These are phyloP conservation scores for Nannospalax galili DNA, from an alignment of 2,113 vertebrate genomes.

Conservation along the genomic window DNA sequence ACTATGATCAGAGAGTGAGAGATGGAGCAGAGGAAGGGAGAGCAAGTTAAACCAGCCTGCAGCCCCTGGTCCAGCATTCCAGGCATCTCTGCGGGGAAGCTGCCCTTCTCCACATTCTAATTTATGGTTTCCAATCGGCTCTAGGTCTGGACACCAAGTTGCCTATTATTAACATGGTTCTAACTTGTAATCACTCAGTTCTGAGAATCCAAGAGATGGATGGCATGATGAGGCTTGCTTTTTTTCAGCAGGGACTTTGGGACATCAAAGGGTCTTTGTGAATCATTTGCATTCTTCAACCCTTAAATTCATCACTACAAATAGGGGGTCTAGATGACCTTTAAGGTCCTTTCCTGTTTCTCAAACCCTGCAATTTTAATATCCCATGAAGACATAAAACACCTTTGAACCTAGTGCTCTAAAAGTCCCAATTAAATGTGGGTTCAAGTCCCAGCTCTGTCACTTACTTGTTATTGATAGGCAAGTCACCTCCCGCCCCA, in stretches of 20 bases:
- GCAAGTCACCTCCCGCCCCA: not conserved
- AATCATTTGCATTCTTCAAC: slow-evolving; percentile 34
- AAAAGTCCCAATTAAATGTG: not conserved
- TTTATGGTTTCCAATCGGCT: not conserved
- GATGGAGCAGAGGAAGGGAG: not conserved
- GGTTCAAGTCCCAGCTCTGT: not conserved
- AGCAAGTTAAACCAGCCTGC: not conserved
- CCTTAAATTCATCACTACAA: slow-evolving; percentile 7
- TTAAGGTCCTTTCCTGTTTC: not conserved
- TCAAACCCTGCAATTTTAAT: not conserved
- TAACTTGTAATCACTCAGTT: not conserved
- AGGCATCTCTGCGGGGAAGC: not conserved
- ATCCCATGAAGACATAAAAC: not conserved
- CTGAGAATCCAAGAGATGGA: not conserved
- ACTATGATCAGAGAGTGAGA: not conserved
- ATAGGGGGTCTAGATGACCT: not conserved
- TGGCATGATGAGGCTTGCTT: not conserved
- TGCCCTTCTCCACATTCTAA: not conserved
- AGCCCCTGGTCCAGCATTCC: not conserved
- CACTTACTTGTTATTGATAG: not conserved
- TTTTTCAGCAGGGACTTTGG: slow-evolving; percentile 12
- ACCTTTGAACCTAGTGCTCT: not conserved
- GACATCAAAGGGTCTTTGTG: slow-evolving; percentile 7
- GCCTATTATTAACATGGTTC: slow-evolving; percentile 14
- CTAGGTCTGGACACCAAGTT: not conserved